phyloP scores from a whole-genome alignment of 2,888 invertebrate species.

The Scaptomyza polygonia region DNA sequence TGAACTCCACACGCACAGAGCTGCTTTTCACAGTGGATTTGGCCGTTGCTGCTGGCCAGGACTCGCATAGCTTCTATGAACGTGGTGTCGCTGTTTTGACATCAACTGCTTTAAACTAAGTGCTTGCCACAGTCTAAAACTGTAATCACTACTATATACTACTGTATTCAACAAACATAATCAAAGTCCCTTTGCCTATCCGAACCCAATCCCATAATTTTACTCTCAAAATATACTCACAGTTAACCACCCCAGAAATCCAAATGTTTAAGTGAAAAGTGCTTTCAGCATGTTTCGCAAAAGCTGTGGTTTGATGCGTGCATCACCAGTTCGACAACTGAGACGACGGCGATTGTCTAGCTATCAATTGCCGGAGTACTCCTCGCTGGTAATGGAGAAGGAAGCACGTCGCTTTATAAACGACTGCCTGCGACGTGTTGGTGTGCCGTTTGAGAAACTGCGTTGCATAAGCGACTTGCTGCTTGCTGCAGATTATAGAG shows the following conservation, averaged over 20 bases:
- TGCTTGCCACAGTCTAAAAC: background rate
- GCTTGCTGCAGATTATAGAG: slow-evolving; percentile 59
- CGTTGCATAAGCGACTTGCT: slow-evolving; percentile 49
- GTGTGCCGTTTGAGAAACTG: slow-evolving; percentile 44
- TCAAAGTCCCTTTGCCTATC: background rate
- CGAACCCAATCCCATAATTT: background rate
- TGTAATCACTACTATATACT: background rate
- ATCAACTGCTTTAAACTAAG: slow-evolving; percentile 94
- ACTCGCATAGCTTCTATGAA: slow-evolving; percentile 98
- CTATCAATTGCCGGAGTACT: slow-evolving; percentile 16
- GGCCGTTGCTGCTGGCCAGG: slow-evolving; percentile 94
- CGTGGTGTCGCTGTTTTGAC: slow-evolving; percentile 98
- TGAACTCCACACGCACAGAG: slow-evolving; percentile 98
- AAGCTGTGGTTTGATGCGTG: slow-evolving; percentile 2
- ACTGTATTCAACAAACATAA: background rate
- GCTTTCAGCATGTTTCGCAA: slow-evolving; percentile 18
- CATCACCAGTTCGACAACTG: background rate
- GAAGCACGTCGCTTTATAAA: slow-evolving; percentile 61
- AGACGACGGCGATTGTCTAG: background rate
- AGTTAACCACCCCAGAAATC: slow-evolving; percentile 37
- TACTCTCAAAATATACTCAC: slow-evolving; percentile 24
- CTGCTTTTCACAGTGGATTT: slow-evolving; percentile 97
- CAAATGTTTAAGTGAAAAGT: background rate
- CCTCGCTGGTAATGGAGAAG: slow-evolving; percentile 48
- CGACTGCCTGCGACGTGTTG: slow-evolving; percentile 52